Evolutionary conservation across 1,140 invertebrate genomes (phyloP).

Genomic region (Halesus radiatus): DNA sequence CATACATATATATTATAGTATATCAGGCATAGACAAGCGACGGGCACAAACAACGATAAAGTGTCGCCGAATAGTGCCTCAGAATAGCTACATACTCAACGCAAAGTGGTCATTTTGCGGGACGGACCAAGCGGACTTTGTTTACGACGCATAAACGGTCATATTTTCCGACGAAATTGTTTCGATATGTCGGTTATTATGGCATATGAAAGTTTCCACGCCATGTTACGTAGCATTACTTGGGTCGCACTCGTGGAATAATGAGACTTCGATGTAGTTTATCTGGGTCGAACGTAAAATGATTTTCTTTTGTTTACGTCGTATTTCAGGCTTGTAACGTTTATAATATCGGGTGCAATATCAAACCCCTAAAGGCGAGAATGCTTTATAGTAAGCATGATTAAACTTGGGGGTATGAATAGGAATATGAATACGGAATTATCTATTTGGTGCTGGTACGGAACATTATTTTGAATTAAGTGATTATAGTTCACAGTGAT

Average conservation of each 20-base stretch:
- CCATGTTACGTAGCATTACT: not conserved
- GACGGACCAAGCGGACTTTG: constrained; percentile 30
- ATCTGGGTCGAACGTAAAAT: constrained; percentile 15
- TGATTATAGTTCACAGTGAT: too few relatives aligned
- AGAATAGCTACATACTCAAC: constrained; percentile 31
- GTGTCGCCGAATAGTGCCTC: constrained; percentile 27
- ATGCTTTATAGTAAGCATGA: too few relatives aligned
- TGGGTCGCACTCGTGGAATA: constrained; percentile 3
- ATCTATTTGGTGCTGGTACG: too few relatives aligned
- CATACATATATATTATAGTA: too few relatives aligned
- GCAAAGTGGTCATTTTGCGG: constrained; percentile 44
- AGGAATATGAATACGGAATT: too few relatives aligned
- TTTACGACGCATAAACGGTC: constrained; percentile 25
- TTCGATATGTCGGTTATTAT: constrained; percentile 28
- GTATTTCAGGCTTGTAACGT: too few relatives aligned
- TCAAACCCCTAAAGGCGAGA: not conserved
- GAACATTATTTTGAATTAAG: too few relatives aligned
- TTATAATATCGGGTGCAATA: not conserved
- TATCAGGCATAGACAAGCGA: constrained; percentile 35
- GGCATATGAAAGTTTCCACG: constrained; percentile 12
- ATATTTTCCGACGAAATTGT: constrained; percentile 35
- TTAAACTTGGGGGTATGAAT: too few relatives aligned
- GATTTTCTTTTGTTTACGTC: constrained; percentile 3
- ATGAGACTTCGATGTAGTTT: constrained; percentile 18
- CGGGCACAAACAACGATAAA: constrained; percentile 48